These are phyloP conservation scores for Meloidogyne hapla DNA, from an alignment of 1,140 invertebrate genomes.

Conservation along the genomic window DNA sequence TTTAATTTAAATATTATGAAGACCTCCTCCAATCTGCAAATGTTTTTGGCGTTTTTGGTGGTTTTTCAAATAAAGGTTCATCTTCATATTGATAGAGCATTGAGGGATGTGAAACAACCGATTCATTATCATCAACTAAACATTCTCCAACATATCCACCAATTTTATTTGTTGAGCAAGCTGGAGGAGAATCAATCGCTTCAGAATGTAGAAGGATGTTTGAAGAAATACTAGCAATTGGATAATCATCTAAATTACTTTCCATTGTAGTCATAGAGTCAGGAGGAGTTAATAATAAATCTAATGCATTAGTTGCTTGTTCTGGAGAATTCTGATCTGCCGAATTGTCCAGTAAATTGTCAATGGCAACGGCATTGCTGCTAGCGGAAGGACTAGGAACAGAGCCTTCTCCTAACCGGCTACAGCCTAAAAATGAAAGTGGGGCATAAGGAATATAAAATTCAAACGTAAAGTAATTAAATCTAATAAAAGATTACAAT, in stretches of 20 bases:
- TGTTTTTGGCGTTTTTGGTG: background rate
- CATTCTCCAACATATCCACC: background rate
- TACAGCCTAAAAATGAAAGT: background rate
- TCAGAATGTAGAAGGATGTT: background rate
- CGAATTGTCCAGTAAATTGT: background rate
- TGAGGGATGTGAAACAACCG: conserved; percentile 62
- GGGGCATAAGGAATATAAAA: too few relatives aligned
- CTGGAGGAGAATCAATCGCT: background rate
- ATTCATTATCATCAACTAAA: conserved; percentile 56
- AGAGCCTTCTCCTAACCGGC: background rate
- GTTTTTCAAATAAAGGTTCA: conserved; percentile 13
- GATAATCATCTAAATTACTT: background rate
- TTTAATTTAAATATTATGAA: background rate
- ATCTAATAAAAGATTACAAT: background rate
- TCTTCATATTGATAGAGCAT: conserved; percentile 49
- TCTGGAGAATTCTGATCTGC: background rate
- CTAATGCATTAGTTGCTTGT: background rate
- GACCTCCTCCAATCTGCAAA: background rate
- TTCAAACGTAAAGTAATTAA: background rate
- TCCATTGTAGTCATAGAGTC: background rate
- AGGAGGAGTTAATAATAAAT: background rate
- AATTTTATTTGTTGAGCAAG: background rate
- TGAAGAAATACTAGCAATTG: background rate
- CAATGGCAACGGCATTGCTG: background rate
- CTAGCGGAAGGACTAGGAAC: background rate